These are phyloP conservation scores for Camelus dromedarius DNA, from an alignment of 2,113 vertebrate species.

Conservation along the genomic window DNA sequence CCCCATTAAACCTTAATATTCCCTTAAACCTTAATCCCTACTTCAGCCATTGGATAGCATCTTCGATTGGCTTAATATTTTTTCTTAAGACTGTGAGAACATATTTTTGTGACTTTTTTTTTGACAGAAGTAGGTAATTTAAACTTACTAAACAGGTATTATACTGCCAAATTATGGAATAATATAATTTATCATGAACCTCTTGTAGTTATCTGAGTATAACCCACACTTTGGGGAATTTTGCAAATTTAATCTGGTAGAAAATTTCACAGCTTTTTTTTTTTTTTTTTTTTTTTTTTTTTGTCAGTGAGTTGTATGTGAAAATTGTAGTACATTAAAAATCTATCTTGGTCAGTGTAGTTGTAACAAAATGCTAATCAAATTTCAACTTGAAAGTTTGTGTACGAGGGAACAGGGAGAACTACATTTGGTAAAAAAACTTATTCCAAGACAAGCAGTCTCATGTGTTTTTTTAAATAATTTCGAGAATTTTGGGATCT, in stretches of 20 bases:
- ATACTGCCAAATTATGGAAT: neutral
- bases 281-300: neutral
- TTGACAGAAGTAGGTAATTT: neutral
- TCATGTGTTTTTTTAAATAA: neutral
- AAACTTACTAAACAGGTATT: neutral
- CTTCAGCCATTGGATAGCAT: neutral
- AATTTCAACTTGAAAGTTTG: neutral
- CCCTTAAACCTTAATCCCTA: neutral
- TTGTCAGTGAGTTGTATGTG: neutral
- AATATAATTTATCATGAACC: neutral
- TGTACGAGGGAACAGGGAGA: too few relatives aligned
- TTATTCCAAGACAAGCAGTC: neutral
- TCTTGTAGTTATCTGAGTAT: neutral
- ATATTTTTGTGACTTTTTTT: neutral
- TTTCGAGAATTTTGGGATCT: neutral
- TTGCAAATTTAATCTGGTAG: neutral
- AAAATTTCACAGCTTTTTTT: neutral
- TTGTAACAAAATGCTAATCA: neutral
- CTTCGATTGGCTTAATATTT: neutral
- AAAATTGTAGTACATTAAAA: neutral
- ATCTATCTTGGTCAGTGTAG: neutral
- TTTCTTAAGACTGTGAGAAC: neutral
- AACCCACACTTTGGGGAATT: neutral
- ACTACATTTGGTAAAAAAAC: neutral
- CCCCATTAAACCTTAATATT: neutral